Base-by-base conservation (phyloP, 2,113 vertebrate species). In the Pelecanus crispus region DNA sequence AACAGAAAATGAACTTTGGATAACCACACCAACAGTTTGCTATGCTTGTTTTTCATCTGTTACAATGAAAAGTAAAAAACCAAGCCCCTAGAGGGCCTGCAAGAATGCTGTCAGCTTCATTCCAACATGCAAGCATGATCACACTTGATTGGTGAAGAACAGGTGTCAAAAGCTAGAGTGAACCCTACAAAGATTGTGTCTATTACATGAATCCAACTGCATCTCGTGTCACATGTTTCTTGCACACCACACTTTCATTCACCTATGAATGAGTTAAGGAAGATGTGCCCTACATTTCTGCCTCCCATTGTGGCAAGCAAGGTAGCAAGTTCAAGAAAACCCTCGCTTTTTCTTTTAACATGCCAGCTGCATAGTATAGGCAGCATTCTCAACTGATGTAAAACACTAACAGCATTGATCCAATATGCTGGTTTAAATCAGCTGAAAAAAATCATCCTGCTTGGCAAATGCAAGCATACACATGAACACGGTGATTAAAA, bases 1-100 rank as follows among this genome's bases (percentile, higher is more conserved):
- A 98, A 98, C 92, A 98, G 97, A 97, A 98, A 97, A 97, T 94
- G 61, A 97, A 95, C 65, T 95, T 96, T 96, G 62, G 78, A 86
- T 93, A 88, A 96, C 80, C 53, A 82, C 83, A 86, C 26, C 62
- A 94, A 87, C n/a, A 71, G 58, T 88, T 96, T 92, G 38, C 32
- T 61, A 36, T 63, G 17, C 7, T 93, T 18, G 1, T 65, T 94
- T 92, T 96, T 94, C 66, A 66, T 70, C 71, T 78, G 11, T 95
- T 95, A 91, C 22, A 18, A 62, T 49, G 38, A 34, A 81, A 73
- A 88, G 5, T 70, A 32, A 81, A 84, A 80, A 17, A 17, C 42
- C 4, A 45, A 58, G 29, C 29, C 73, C 56, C 83, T 63, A 50
- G 63, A 90, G 75, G 65, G 9, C 9, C 73, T 70, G 49, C 44